Percentiles rank a stretch among this genome's conserved stretches.
Conservation (phyloP, 2,888 invertebrate genomes). For the Acleris holmiana region DNA sequence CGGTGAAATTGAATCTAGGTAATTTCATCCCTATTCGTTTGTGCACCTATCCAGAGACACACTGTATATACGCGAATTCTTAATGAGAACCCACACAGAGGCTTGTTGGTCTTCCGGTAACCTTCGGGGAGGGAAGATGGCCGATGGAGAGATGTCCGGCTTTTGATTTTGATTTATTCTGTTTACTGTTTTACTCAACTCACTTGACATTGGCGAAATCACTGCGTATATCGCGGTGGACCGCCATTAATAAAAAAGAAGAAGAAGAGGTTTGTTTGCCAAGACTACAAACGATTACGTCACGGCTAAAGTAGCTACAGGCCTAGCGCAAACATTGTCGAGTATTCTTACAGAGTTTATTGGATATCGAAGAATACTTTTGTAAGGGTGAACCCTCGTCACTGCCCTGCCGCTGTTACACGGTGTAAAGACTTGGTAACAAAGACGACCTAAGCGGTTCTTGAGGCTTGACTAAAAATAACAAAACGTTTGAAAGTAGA, state of each 20-base stretch:
- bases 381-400: conserved; percentile 28
- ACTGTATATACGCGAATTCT: too few species aligned
- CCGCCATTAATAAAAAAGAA: too few species aligned
- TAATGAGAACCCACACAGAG: not conserved
- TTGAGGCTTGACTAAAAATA: not conserved
- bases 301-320: conserved; percentile 9
- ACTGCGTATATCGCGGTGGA: too few species aligned
- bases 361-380: conserved; percentile 33
- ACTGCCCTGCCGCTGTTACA: conserved; percentile 13
- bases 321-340: conserved; percentile 28
- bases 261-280: conserved; percentile 11
- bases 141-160: too few species aligned
- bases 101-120: too few species aligned
- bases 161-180: too few species aligned
- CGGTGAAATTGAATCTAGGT: too few species aligned
- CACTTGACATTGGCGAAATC: too few species aligned
- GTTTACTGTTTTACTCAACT: too few species aligned
- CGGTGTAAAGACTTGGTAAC: conserved; percentile 28
- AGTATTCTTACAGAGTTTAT: conserved; percentile 25
- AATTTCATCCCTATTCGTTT: too few species aligned
- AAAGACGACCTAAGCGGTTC: conserved; percentile 11
- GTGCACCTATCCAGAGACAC: too few species aligned
- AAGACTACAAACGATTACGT: conserved; percentile 23
- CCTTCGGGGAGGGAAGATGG: too few species aligned
- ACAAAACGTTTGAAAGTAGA: conserved; percentile 1